A percentile compares a stretch with the other conserved stretches of the same genome.
phyloP scores from a whole-genome alignment of 2,113 vertebrate species.

The Ceyx margarethae region DNA sequence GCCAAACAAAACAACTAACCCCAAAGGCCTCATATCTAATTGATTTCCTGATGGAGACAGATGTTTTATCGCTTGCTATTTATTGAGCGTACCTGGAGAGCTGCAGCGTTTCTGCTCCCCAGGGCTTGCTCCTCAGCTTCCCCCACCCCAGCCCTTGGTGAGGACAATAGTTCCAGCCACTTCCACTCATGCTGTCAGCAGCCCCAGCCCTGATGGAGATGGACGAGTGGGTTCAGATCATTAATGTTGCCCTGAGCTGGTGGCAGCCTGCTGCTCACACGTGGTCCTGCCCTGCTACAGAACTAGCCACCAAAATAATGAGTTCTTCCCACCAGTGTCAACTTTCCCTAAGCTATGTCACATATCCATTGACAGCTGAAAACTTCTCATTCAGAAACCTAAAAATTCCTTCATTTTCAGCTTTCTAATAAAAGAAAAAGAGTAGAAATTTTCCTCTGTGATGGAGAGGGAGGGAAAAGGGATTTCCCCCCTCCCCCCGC shows the following conservation, averaged over 20 bases:
- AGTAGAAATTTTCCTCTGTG: not conserved
- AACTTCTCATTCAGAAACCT: not conserved
- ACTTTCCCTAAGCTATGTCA: not conserved
- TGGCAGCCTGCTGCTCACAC: not conserved
- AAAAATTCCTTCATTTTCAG: not conserved
- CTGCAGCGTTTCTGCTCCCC: not conserved
- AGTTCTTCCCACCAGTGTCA: not conserved
- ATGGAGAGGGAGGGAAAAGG: not conserved
- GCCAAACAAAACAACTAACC: not conserved
- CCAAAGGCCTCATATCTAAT: not conserved
- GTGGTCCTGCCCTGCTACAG: accelerated
- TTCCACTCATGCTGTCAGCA: not conserved
- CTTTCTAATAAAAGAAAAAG: not conserved
- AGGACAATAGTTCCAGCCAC: not conserved
- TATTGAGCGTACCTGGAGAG: not conserved
- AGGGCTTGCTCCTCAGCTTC: not conserved
- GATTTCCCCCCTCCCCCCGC: too few species aligned
- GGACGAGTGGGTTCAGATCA: accelerated
- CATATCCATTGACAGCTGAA: not conserved
- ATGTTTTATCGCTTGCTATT: not conserved
- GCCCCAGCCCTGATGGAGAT: not conserved
- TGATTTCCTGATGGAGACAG: not conserved
- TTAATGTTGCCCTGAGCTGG: not conserved
- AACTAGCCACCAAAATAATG: not conserved
- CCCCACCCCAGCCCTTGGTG: not conserved